Percentiles rank a stretch among this genome's conserved stretches.
Evolutionary conservation across 1,140 invertebrate genomes (phyloP).

Genomic region (Bursaphelenchus mucronatus): DNA sequence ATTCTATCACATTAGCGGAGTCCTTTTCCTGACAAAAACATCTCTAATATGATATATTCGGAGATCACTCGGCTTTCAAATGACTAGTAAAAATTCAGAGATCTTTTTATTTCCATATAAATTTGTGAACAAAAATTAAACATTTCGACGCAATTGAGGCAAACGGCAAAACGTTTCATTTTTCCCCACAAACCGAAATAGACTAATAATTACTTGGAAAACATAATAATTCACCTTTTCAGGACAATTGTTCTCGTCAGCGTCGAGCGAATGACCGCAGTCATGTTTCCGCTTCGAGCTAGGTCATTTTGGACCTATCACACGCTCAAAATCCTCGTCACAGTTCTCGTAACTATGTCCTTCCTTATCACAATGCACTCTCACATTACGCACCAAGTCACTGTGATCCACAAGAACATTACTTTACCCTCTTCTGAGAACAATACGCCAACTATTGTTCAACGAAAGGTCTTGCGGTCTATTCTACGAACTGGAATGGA

Average conservation of each 20-base stretch:
- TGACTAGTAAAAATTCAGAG: background rate
- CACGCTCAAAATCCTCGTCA: constrained; percentile 31
- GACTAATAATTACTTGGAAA: background rate
- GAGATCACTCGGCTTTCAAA: too few relatives aligned
- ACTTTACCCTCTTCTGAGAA: constrained; percentile 32
- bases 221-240: constrained; percentile 11
- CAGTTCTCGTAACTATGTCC: constrained; percentile 28
- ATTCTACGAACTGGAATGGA: constrained; percentile 32
- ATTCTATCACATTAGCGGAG: background rate
- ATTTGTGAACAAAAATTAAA: background rate
- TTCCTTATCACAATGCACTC: constrained; percentile 38
- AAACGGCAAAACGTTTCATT: constrained; percentile 4
- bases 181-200: background rate
- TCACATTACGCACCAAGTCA: constrained; percentile 41
- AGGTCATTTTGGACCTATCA: constrained; percentile 43
- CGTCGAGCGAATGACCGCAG: constrained; percentile 41
- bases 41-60: too few relatives aligned
- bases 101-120: background rate
- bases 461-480: constrained; percentile 3
- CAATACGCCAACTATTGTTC: constrained; percentile 2
- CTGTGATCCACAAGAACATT: constrained; percentile 27
- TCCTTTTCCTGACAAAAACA: too few relatives aligned
- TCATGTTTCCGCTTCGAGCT: constrained; percentile 35
- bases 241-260: constrained; percentile 52
- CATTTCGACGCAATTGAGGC: too few relatives aligned